A percentile compares a stretch with the other conserved stretches of the same genome.
These are phyloP conservation scores for Pogonus chalceus DNA, from an alignment of 1,140 invertebrate species.

Conservation along the genomic window DNA sequence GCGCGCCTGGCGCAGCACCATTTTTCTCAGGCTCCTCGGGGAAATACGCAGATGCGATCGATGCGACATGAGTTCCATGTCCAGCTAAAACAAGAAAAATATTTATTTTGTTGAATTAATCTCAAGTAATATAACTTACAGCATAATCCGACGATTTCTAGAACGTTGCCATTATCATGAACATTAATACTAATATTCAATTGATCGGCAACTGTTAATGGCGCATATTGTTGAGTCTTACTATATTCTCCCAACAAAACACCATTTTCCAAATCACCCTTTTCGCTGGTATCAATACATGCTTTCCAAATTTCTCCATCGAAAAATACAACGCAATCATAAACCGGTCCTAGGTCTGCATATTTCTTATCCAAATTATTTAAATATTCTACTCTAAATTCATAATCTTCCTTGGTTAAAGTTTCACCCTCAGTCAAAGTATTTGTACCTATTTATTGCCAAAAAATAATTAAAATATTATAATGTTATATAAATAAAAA, in stretches of 20 bases:
- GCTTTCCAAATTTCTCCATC: slow-evolving; percentile 75
- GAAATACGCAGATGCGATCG: slow-evolving; percentile 88
- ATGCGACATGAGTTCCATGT: slow-evolving; percentile 95
- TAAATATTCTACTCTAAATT: slow-evolving; percentile 75
- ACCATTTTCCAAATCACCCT: slow-evolving; percentile 67
- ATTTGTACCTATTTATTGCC: not conserved
- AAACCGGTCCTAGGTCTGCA: slow-evolving; percentile 75
- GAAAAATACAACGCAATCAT: slow-evolving; percentile 89
- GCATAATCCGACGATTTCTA: slow-evolving; percentile 89
- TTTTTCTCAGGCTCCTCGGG: slow-evolving; percentile 82
- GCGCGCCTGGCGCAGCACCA: slow-evolving; percentile 92
- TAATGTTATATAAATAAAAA: too few species aligned
- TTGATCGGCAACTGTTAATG: slow-evolving; percentile 66
- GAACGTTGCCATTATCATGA: slow-evolving; percentile 79
- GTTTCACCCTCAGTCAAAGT: slow-evolving; percentile 61
- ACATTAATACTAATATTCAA: slow-evolving; percentile 90
- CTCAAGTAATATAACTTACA: slow-evolving; percentile 59
- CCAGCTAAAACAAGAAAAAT: slow-evolving; percentile 50
- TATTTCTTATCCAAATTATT: slow-evolving; percentile 81
- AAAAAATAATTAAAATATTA: not conserved
- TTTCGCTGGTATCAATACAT: slow-evolving; percentile 78
- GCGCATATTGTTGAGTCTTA: slow-evolving; percentile 67
- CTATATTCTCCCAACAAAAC: slow-evolving; percentile 77
- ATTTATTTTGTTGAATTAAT: not conserved
- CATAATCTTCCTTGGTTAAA: slow-evolving; percentile 80